Percentiles rank a stretch among this genome's conserved stretches.
phyloP scores from a whole-genome alignment of 2,797 vertebrate genomes.

The Malacoraja senta region DNA sequence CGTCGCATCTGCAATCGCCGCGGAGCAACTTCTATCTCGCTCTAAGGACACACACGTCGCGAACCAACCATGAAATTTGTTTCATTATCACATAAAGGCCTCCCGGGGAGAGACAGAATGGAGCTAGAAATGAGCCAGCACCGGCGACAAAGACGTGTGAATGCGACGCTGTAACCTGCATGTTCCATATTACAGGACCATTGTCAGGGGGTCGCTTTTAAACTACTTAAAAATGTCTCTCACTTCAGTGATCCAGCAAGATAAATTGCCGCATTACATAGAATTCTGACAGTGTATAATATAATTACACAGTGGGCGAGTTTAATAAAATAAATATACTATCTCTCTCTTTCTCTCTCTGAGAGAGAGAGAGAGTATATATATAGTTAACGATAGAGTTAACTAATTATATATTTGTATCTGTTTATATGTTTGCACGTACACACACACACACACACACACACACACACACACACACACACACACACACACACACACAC shows the following conservation, averaged over 20 bases:
- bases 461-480: neutral
- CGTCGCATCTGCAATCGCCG: constrained; percentile 48
- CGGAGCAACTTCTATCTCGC: constrained; percentile 46
- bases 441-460: neutral
- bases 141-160: constrained; percentile 61
- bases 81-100: constrained; percentile 85
- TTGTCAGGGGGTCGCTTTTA: constrained; percentile 69
- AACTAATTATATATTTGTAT: too few relatives aligned
- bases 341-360: too few relatives aligned
- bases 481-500: too few relatives aligned
- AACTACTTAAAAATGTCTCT: constrained; percentile 66
- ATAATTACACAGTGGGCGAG: neutral
- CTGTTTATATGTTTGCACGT: too few relatives aligned
- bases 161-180: constrained; percentile 72
- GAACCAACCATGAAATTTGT: constrained; percentile 72
- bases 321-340: too few relatives aligned
- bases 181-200: constrained; percentile 62
- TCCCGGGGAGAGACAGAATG: constrained; percentile 69
- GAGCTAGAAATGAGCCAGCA: constrained; percentile 60
- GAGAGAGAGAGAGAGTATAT: too few relatives aligned
- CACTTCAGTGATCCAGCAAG: constrained; percentile 62
- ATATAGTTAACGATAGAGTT: too few relatives aligned
- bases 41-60: constrained; percentile 71
- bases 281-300: neutral
- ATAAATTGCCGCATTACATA: constrained; percentile 60